phyloP scores from a whole-genome alignment of 2,888 invertebrate species.

The Galerucella calmariensis region DNA sequence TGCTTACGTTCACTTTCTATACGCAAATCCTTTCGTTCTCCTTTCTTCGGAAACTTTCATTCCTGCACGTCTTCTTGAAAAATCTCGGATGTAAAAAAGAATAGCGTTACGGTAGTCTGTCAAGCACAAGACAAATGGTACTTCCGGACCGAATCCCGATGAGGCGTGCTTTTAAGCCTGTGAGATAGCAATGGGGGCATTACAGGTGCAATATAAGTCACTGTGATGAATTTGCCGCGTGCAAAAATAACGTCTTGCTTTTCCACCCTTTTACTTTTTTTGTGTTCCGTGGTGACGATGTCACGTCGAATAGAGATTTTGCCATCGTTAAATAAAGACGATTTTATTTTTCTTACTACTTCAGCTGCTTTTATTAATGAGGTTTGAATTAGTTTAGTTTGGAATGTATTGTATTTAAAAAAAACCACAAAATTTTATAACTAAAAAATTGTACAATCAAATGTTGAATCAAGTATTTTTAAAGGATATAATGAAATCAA shows the following conservation, averaged over 20 bases:
- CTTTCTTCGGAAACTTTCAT: conserved; percentile 12
- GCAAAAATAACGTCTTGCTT: conserved; percentile 36
- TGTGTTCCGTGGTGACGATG: conserved; percentile 2
- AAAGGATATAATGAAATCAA: no score
- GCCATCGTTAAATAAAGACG: neutral
- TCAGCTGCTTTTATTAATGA: neutral
- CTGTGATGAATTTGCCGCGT: conserved; percentile 51
- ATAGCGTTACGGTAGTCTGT: conserved; percentile 49
- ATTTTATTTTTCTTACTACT: neutral
- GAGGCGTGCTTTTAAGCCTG: conserved; percentile 47
- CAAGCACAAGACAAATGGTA: conserved; percentile 54
- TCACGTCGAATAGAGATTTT: conserved; percentile 15
- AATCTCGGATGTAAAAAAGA: conserved; percentile 34
- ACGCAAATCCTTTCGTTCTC: neutral
- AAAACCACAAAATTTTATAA: no score
- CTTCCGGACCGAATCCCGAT: conserved; percentile 48
- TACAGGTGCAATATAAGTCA: conserved; percentile 57
- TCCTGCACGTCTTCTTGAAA: conserved; percentile 36
- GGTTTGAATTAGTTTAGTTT: neutral
- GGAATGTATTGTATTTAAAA: no score
- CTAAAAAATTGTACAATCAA: no score
- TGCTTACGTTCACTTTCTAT: neutral
- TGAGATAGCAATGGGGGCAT: conserved; percentile 46
- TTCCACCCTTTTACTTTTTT: conserved; percentile 19
- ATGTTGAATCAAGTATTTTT: no score